These are phyloP conservation scores for Tridacna crocea DNA, from an alignment of 2,888 invertebrate species.

Conservation along the genomic window DNA sequence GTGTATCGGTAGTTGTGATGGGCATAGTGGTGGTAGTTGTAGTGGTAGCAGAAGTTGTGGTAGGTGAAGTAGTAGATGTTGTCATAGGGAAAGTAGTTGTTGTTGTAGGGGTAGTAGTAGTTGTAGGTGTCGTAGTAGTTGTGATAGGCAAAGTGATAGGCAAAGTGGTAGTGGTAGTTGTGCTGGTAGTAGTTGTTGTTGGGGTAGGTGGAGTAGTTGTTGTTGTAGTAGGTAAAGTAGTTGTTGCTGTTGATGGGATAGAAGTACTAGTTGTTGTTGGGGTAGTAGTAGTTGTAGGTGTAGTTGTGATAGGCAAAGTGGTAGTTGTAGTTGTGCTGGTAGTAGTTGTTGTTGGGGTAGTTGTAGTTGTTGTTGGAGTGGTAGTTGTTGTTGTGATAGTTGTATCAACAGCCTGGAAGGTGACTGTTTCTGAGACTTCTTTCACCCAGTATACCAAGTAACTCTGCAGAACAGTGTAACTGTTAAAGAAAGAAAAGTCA, in stretches of 20 bases:
- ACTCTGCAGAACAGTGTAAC: slow-evolving; percentile 23
- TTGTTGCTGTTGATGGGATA: background rate
- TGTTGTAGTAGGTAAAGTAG: background rate
- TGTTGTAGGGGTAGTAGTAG: slow-evolving; percentile 1
- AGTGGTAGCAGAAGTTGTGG: background rate
- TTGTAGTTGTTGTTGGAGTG: background rate
- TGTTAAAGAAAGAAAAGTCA: slow-evolving; percentile 5
- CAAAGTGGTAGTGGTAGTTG: background rate
- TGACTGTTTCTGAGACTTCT: slow-evolving; percentile 18
- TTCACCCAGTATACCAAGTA: slow-evolving; percentile 24
- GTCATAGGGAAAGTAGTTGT: background rate
- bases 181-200: background rate
- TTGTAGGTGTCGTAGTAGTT: background rate
- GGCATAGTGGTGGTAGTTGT: background rate
- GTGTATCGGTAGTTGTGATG: background rate
- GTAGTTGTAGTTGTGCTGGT: background rate
- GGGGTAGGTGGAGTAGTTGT: background rate
- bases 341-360: slow-evolving; percentile 11
- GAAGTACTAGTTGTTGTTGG: background rate
- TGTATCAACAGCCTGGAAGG: background rate
- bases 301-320: background rate
- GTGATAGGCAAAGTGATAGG: background rate
- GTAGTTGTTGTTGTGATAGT: background rate
- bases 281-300: background rate
- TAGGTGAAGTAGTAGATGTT: background rate